A percentile compares a stretch with the other conserved stretches of the same genome.
phyloP scores from a whole-genome alignment of 2,888 invertebrate species.

The Thereva unica region DNA sequence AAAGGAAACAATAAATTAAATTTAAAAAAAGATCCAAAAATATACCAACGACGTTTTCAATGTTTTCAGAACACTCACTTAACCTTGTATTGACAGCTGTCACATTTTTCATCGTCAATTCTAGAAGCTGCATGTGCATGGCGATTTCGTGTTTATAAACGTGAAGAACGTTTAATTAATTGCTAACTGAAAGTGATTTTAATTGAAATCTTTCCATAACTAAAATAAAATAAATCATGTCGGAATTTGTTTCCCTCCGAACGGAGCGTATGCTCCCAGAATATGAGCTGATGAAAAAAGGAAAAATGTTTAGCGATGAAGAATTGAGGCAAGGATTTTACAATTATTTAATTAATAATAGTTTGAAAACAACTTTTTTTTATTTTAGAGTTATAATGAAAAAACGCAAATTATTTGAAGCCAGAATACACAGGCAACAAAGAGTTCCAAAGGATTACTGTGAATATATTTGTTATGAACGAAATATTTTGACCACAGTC shows the following conservation, averaged over 20 bases:
- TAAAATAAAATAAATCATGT: slow-evolving; percentile 62
- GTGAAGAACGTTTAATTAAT: too few relatives aligned
- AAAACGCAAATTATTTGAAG: slow-evolving; percentile 23
- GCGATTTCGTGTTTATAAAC: too few relatives aligned
- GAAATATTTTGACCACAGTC: slow-evolving; percentile 5
- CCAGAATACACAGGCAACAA: slow-evolving; percentile 19
- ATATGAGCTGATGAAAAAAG: slow-evolving; percentile 77
- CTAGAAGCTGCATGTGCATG: too few relatives aligned
- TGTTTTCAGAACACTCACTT: too few relatives aligned
- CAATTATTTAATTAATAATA: background rate
- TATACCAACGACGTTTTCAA: too few relatives aligned
- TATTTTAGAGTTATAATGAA: slow-evolving; percentile 31
- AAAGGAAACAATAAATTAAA: too few relatives aligned
- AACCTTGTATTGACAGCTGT: too few relatives aligned
- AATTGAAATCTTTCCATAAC: too few relatives aligned
- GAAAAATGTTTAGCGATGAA: slow-evolving; percentile 69
- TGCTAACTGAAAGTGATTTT: too few relatives aligned
- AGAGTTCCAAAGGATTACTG: slow-evolving; percentile 17
- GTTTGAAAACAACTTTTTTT: background rate
- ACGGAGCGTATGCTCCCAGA: slow-evolving; percentile 80
- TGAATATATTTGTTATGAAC: slow-evolving; percentile 34
- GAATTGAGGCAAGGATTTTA: slow-evolving; percentile 67
- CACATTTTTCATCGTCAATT: too few relatives aligned
- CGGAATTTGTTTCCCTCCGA: slow-evolving; percentile 78
- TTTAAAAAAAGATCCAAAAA: too few relatives aligned